These are phyloP conservation scores for Myotis daubentonii DNA, from an alignment of 2,797 vertebrate genomes.

Conservation along the genomic window DNA sequence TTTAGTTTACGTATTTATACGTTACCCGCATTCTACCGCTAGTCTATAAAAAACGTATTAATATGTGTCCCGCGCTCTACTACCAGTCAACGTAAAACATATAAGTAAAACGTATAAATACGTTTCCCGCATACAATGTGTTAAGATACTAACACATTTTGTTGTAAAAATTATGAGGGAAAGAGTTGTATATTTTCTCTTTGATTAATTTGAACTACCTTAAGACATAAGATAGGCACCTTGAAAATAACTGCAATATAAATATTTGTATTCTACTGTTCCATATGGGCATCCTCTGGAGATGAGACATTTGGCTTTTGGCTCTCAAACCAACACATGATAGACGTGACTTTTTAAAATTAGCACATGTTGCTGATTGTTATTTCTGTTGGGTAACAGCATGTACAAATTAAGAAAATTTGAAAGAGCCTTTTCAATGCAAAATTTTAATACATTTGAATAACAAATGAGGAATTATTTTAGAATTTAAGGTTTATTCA, in stretches of 20 bases:
- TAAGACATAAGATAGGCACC: slow-evolving; percentile 58
- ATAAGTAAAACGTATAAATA: too few relatives aligned
- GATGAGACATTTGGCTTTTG: slow-evolving; percentile 57
- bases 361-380: neutral
- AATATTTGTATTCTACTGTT: slow-evolving; percentile 77
- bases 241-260: slow-evolving; percentile 63
- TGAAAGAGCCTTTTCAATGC: neutral
- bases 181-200: slow-evolving; percentile 49
- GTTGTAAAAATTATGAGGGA: neutral
- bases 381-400: slow-evolving; percentile 56
- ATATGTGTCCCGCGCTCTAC: too few relatives aligned
- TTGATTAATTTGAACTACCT: slow-evolving; percentile 43
- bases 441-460: slow-evolving; percentile 51
- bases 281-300: slow-evolving; percentile 21
- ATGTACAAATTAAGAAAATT: slow-evolving; percentile 4
- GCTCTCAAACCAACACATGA: slow-evolving; percentile 55
- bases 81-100: too few relatives aligned
- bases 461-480: slow-evolving; percentile 1
- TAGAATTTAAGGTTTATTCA: neutral
- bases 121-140: too few relatives aligned
- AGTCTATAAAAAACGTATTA: too few relatives aligned
- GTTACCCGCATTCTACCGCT: too few relatives aligned
- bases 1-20: too few relatives aligned
- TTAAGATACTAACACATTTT: slow-evolving; percentile 46
- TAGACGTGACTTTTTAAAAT: slow-evolving; percentile 44